A percentile compares a stretch with the other conserved stretches of the same genome.
Evolutionary conservation across 2,113 vertebrate species (phyloP).

Genomic region (Lanius ludovicianus): DNA sequence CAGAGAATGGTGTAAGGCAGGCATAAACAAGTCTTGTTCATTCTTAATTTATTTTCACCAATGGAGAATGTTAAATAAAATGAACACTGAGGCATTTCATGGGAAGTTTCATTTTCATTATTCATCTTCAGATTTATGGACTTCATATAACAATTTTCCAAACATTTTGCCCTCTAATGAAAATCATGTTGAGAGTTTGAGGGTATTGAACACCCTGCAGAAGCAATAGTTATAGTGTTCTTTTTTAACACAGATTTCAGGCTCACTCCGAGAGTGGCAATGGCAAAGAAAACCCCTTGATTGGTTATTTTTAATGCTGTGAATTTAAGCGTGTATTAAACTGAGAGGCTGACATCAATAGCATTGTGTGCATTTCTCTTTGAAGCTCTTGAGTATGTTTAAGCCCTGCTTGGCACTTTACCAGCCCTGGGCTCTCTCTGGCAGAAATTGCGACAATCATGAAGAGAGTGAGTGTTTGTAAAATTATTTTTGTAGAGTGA

Average conservation of each 20-base stretch:
- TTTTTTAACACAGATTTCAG: background rate
- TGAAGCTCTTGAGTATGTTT: slow-evolving; percentile 51
- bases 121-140: slow-evolving; percentile 79
- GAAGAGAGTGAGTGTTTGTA: background rate
- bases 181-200: slow-evolving; percentile 23
- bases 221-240: background rate
- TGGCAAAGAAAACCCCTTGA: slow-evolving; percentile 19
- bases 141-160: slow-evolving; percentile 68
- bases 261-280: background rate
- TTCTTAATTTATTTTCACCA: slow-evolving; percentile 83
- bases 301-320: slow-evolving; percentile 55
- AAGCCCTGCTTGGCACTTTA: slow-evolving; percentile 47
- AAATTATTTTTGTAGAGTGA: slow-evolving; percentile 14
- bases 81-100: slow-evolving; percentile 73
- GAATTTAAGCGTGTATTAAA: slow-evolving; percentile 55
- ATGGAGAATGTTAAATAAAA: slow-evolving; percentile 83
- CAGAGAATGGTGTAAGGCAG: slow-evolving; percentile 73
- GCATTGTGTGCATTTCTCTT: slow-evolving; percentile 57
- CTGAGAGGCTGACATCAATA: slow-evolving; percentile 55
- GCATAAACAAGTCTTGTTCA: slow-evolving; percentile 85
- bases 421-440: slow-evolving; percentile 38
- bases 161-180: slow-evolving; percentile 42
- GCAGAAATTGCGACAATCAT: background rate
- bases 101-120: slow-evolving; percentile 76
- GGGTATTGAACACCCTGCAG: background rate